Evolutionary conservation across 1,140 invertebrate genomes (phyloP), one percentile per base, ranked within the genome.

Genomic region (Sinonovacula constricta): DNA sequence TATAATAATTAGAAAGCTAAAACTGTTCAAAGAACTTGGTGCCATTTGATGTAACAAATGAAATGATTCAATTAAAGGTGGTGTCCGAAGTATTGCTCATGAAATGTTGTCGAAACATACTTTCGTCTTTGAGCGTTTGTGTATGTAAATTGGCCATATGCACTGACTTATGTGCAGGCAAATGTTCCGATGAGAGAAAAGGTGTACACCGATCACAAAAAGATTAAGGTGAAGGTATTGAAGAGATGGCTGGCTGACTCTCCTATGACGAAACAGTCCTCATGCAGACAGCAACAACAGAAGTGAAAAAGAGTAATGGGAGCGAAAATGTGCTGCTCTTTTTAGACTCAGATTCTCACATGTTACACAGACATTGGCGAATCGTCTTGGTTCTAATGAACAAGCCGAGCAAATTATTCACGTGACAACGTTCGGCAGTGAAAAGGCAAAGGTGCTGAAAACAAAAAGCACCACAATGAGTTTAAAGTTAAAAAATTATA

Each of bases 211-310:
- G 10, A n/a, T 56, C 14, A 24, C 10, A 56, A 56, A 7, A 56
- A 56, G 10, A 10, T 45, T 18, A 7, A 45, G 7, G 39, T 45
- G 39, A 45, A 10, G 39, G 18, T 18, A 45, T 10, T 45, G 54
- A 26, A 22, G 22, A 26, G 22, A 14, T n/a, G 24, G 7, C 39
- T 53, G 65, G 10, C 10, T 18, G 49, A 31, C 36, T 53, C n/a
- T 51, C 39, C 10, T 67, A 22, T 31, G 39, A 26, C 22, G 65
- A 67, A 30, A 67, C 49, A 45, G 33, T 67, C 26, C 45, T 67
- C 2, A 67, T 67, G 65, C 45, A 67, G 18, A 67, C 65, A 4
- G 65, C 33, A 33, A 51, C 26, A 67, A 67, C 65, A 30, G 30
- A 67, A n/a, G 28, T 67, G 18, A 31, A 30, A 18, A 67, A 67